Base-by-base conservation (phyloP, 2,888 invertebrate genomes). In the Athetis lepigone region DNA sequence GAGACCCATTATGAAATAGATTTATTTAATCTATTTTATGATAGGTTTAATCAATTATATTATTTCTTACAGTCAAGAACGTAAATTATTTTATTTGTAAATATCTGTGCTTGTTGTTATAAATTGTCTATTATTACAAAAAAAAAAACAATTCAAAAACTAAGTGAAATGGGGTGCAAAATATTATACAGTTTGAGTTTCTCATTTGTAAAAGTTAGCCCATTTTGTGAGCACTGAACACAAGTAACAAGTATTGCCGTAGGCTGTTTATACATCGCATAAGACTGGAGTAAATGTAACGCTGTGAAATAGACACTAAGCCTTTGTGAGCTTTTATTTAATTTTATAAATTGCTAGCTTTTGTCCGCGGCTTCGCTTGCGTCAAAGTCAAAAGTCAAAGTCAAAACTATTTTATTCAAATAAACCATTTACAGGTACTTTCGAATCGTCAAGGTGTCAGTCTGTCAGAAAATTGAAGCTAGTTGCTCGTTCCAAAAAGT, bases 111-210 rank as follows among this genome's bases (percentile, higher is more conserved):
- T 18, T 29, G 33, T 25, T 23, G 11, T 29, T 21, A 18, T 8
- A 18, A 39, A 33, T 33, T 16, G 1, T 25, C 25, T 62, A 9
- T n/a, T 36, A 4, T n/a, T 16, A 33, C 9, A 16, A 33, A 42
- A 58, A 67, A 19, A 11, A 49, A 61, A 51, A 39, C 11, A 52
- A 33, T 25, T 25, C 9, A n/a, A 11, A 29, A 52, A 40, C 11
- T 19, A 23, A 19, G 13, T 42, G 23, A 33, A 36, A 65, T 25
- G 2, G n/a, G n/a, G n/a, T 55, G 16, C 9, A 2, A 27, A 19
- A 29, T 60, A 58, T 21, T 25, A 16, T 8, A 16, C 25, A 27
- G 16, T n/a, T 18, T 7, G 8, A 19, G n/a, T 37, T 23, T 68
- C 23, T 21, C 36, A 37, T 23, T 57, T 19, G 11, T 27, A 69